These are phyloP conservation scores for Limanda limanda DNA, from an alignment of 2,113 vertebrate species.

Conservation along the genomic window DNA sequence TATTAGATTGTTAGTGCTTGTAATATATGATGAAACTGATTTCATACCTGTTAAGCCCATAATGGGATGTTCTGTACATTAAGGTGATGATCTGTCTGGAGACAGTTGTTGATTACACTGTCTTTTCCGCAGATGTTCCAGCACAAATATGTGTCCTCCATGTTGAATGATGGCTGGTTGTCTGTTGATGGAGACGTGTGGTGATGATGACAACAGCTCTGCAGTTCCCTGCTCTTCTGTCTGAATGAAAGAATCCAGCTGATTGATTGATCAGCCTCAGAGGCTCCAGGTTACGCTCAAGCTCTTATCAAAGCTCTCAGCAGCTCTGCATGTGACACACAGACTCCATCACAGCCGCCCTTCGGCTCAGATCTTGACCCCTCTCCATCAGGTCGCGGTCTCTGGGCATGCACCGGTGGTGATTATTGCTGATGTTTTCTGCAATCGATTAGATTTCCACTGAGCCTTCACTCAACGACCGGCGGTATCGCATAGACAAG, in stretches of 20 bases:
- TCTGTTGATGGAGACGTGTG: slow-evolving; percentile 22
- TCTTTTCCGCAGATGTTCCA: background rate
- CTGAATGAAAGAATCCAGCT: slow-evolving; percentile 31
- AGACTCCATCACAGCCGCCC: slow-evolving; percentile 33
- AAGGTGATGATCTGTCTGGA: background rate
- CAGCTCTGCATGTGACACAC: slow-evolving; percentile 12
- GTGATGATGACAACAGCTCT: slow-evolving; percentile 18
- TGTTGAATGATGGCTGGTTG: background rate
- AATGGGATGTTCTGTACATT: background rate
- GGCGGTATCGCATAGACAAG: slow-evolving; percentile 12
- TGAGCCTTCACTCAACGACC: slow-evolving; percentile 35
- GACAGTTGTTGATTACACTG: background rate
- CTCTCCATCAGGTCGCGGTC: slow-evolving; percentile 39
- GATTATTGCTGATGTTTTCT: slow-evolving; percentile 57
- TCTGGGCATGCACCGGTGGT: slow-evolving; percentile 21
- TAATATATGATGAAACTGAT: no score
- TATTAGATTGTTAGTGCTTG: no score
- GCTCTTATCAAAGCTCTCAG: slow-evolving; percentile 50
- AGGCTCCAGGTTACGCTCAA: slow-evolving; percentile 22
- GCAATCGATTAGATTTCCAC: slow-evolving; percentile 56
- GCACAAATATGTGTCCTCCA: slow-evolving; percentile 5
- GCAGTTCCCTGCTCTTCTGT: background rate
- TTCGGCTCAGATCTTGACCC: slow-evolving; percentile 32
- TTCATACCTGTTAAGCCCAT: no score
- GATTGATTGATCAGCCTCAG: slow-evolving; percentile 34